Evolutionary conservation across 2,888 invertebrate genomes (phyloP), one percentile per base, ranked within the genome.

Genomic region (Coenonympha arcania): DNA sequence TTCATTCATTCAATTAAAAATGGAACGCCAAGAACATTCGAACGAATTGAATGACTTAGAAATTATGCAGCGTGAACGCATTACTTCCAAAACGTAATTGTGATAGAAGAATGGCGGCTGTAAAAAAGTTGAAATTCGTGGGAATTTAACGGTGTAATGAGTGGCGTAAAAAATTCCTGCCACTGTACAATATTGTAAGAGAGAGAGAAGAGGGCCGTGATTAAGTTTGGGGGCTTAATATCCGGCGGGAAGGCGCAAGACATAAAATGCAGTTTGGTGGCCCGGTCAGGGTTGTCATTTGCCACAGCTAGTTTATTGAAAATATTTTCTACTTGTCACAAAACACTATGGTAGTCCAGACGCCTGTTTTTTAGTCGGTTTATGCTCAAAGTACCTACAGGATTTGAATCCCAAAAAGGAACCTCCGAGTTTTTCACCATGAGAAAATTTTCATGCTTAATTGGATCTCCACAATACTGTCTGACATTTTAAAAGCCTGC

Each of bases 51-150:
- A 69, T 67, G 64, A 63, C 57, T 56, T 62, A 62, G 61, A 73
- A 78, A 79, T 85, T 83, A 83, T 83, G 77, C 85, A 73, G 80
- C 83, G 86, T 86, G 85, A 86, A 85, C 81, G 64, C 79, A 79
- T 86, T 82, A 79, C 72, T 71, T 69, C 65, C 74, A 68, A 71
- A 43, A 73, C 72, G 66, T 80, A 78, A 81, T 84, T 79, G 76
- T 75, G 59, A 68, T 72, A 73, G 70, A 69, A 66, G 58, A 72
- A 73, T 62, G 68, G 61, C 60, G 57, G 51, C 47, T 55, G 55
- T 65, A 71, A 72, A 76, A 72, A 73, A 69, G 55, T 54, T 61
- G 59, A 64, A 72, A 66, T 68, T 77, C 83, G 85, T 85, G 86
- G 80, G 86, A 85, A 86, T 77, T 65, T 59, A 57, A 68, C 69